These are phyloP conservation scores for Gymnosoma rotundatum DNA, from an alignment of 2,888 invertebrate species.

Conservation along the genomic window DNA sequence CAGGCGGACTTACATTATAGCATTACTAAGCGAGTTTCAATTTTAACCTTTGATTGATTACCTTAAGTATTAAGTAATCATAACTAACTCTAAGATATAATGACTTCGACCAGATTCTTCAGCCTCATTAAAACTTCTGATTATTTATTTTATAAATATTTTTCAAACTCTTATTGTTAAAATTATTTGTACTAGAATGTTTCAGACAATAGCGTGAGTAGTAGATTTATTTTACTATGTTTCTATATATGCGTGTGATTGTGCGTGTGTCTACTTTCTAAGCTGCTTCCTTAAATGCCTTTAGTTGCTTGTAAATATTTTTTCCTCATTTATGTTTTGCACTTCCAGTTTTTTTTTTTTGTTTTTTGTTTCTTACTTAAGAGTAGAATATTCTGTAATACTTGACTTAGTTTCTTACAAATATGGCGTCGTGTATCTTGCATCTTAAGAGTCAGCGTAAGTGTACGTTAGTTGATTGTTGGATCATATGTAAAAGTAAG, in stretches of 20 bases:
- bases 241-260: background rate
- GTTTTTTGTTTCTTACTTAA: conserved; percentile 42
- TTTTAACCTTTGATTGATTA: no score
- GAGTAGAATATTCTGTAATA: conserved; percentile 52
- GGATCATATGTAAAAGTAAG: background rate
- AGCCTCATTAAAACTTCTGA: conserved; percentile 8
- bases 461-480: conserved; percentile 53
- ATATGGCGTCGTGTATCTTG: conserved; percentile 60
- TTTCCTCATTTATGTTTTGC: background rate
- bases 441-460: conserved; percentile 56
- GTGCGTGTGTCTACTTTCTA: background rate
- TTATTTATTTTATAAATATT: conserved; percentile 56
- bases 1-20: no score
- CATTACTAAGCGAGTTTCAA: no score
- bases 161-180: conserved; percentile 42
- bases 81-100: background rate
- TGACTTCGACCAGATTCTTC: conserved; percentile 9
- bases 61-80: no score
- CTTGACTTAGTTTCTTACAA: conserved; percentile 61
- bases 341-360: conserved; percentile 30
- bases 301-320: conserved; percentile 35
- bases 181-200: conserved; percentile 33
- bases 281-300: conserved; percentile 29
- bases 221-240: conserved; percentile 16
- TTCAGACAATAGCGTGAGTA: conserved; percentile 4